phyloP scores from a whole-genome alignment of 2,797 vertebrate species.

The Neostethus bicornis region DNA sequence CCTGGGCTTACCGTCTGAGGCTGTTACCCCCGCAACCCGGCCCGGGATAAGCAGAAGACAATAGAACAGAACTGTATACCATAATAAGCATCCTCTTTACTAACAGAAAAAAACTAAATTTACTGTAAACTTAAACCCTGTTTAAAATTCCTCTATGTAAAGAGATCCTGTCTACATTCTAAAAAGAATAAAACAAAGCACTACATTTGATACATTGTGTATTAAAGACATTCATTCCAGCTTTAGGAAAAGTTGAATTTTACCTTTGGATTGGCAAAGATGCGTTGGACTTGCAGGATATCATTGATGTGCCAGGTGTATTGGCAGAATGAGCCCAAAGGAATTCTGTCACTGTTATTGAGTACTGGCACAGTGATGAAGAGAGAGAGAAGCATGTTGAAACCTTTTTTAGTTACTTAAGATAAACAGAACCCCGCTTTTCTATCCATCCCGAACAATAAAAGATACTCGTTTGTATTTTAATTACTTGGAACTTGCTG shows the following conservation, averaged over 20 bases:
- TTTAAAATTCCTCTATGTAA: too few relatives aligned
- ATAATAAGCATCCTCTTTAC: too few relatives aligned
- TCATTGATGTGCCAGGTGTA: slow-evolving; percentile 95
- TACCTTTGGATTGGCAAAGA: slow-evolving; percentile 92
- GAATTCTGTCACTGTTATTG: slow-evolving; percentile 84
- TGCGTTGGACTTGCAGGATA: slow-evolving; percentile 88
- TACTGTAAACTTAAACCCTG: too few relatives aligned
- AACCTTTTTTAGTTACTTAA: not conserved
- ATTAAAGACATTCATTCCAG: not conserved
- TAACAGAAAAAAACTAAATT: too few relatives aligned
- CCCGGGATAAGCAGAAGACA: too few relatives aligned
- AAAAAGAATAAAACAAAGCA: too few relatives aligned
- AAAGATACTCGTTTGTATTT: not conserved
- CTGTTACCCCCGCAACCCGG: too few relatives aligned
- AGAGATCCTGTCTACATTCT: too few relatives aligned
- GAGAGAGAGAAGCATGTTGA: not conserved
- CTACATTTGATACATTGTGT: too few relatives aligned
- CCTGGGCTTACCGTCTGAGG: too few relatives aligned
- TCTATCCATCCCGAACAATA: not conserved
- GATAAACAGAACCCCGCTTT: not conserved
- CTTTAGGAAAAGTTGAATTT: not conserved
- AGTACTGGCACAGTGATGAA: slow-evolving; percentile 73
- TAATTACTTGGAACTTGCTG: too few relatives aligned
- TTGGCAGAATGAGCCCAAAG: slow-evolving; percentile 88
- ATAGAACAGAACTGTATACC: too few relatives aligned